Base-by-base conservation (phyloP, 2,888 invertebrate genomes). In the Cryptocheilus praepositus region DNA sequence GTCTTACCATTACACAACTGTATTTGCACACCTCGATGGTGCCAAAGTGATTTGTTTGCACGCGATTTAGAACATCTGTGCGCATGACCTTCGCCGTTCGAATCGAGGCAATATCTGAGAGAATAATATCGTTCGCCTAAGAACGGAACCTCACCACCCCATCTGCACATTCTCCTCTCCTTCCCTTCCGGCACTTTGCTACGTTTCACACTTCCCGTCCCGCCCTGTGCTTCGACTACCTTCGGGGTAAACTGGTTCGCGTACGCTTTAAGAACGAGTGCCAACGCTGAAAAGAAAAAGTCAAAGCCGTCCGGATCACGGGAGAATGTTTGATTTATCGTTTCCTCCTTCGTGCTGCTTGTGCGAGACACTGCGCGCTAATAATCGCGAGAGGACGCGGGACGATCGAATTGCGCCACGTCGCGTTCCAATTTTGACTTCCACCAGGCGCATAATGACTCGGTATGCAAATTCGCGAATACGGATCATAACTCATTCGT, bases 401-500 rank as follows among this genome's bases (percentile, higher is more conserved):
- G 57, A 66, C 57, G 75, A 76, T 78, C 71, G 66, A 71, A 36
- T 78, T 78, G 76, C 79, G 78, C 78, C 79, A 76, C 67, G 70
- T 68, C 65, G 78, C 77, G 78, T 78, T 78, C 78, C 79, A 79
- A 79, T 78, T 79, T 79, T 79, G 71, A 76, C 73, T 78, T 73
- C 76, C 67, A 74, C 71, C 71, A 64, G 43, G 73, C 66, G 74
- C 69, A 80, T 78, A 81, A 83, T 77, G 81, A 82, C 79, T 81
- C 77, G 79, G 73, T 83, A 83, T 83, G 82, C 76, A 83, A 82
- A 83, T 83, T 70, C 73, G 66, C 75, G 74, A 76, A 71, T 74
- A 65, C 69, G 76, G 78, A 76, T 77, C 81, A 81, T 84, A 84
- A 84, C 81, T 84, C 83, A 83, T 82, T 80, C 71, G 80, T 79